Percentiles rank a stretch among this genome's conserved stretches.
These are phyloP conservation scores for Manis crassicaudata DNA, from an alignment of 2,797 vertebrate genomes.

Conservation along the genomic window DNA sequence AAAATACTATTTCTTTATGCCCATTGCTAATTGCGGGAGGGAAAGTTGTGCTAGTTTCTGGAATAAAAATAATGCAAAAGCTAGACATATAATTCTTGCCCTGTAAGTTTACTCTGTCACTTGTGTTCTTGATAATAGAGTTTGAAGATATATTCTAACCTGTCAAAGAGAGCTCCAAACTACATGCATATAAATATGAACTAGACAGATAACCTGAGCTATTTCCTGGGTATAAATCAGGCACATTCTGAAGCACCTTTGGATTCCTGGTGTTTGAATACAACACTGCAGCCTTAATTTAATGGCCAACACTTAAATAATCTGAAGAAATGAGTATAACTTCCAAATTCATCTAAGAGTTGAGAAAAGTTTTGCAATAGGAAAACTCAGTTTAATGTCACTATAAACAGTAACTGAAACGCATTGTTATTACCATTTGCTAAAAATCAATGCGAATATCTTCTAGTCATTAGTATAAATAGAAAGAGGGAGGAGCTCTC, in stretches of 20 bases:
- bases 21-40: constrained; percentile 54
- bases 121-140: constrained; percentile 27
- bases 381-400: constrained; percentile 53
- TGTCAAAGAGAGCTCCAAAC: constrained; percentile 58
- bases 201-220: not conserved
- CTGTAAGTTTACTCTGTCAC: constrained; percentile 47
- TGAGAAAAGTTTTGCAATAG: not conserved
- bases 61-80: constrained; percentile 57
- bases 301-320: constrained; percentile 41
- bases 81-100: constrained; percentile 46
- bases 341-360: constrained; percentile 27
- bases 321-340: constrained; percentile 12
- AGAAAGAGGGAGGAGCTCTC: not conserved
- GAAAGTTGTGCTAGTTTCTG: constrained; percentile 56
- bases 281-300: constrained; percentile 2
- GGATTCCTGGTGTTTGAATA: constrained; percentile 9
- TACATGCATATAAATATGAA: constrained; percentile 40
- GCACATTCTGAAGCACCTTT: constrained; percentile 10
- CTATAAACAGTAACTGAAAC: constrained; percentile 42
- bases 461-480: not conserved
- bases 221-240: constrained; percentile 41
- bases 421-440: not conserved
- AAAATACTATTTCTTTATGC: not conserved
- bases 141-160: constrained; percentile 41
- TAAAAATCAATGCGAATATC: constrained; percentile 25